phyloP scores from a whole-genome alignment of 2,888 invertebrate genomes.

The Eristalis arbustorum region DNA sequence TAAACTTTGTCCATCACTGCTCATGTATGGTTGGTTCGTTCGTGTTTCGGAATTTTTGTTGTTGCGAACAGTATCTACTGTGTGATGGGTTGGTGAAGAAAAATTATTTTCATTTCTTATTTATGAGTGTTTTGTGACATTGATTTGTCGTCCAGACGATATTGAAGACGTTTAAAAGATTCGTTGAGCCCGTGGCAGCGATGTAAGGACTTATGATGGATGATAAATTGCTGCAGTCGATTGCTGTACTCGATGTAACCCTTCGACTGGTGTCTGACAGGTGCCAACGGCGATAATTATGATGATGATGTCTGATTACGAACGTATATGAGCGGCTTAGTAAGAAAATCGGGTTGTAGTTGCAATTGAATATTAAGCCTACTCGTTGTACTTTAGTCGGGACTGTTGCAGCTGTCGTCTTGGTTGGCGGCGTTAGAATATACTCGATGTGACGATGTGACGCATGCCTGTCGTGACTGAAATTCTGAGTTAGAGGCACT shows the following conservation, averaged over 20 bases:
- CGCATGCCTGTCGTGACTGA: too few relatives aligned
- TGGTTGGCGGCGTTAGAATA: too few relatives aligned
- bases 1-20: constrained; percentile 70
- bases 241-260: not conserved
- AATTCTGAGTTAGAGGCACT: too few relatives aligned
- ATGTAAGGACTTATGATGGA: constrained; percentile 6
- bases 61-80: constrained; percentile 41
- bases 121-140: constrained; percentile 62
- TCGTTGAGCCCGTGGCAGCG: constrained; percentile 18
- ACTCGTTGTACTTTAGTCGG: too few relatives aligned
- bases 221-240: not conserved
- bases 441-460: too few relatives aligned
- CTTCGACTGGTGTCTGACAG: not conserved
- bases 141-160: constrained; percentile 63
- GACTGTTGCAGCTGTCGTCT: too few relatives aligned
- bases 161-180: constrained; percentile 29
- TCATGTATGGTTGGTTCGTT: constrained; percentile 58
- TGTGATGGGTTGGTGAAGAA: constrained; percentile 53
- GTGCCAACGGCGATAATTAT: not conserved
- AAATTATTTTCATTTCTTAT: constrained; percentile 55
- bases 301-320: not conserved
- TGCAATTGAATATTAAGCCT: too few relatives aligned
- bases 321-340: too few relatives aligned
- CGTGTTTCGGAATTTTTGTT: constrained; percentile 20
- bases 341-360: too few relatives aligned